Base-by-base conservation (phyloP, 2,797 vertebrate genomes). In the Apodemus agrarius region DNA sequence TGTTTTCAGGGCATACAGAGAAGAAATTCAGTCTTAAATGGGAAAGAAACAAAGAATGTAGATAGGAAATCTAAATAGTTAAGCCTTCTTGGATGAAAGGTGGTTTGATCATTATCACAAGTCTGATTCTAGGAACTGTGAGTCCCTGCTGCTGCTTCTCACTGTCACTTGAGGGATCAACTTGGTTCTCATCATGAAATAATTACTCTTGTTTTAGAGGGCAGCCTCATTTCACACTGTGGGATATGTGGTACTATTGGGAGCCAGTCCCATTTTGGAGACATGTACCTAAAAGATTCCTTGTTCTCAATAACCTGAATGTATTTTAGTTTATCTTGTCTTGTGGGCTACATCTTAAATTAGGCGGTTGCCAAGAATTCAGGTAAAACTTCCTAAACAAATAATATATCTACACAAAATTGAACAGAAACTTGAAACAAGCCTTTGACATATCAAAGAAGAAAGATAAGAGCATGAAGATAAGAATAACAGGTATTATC, bases 251-350 rank as follows among this genome's bases (percentile, higher is more conserved):
- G 14, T 49, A 34, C 43, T 37, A 17, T 6, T 34, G 13, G 34
- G 75, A 37, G 59, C 21, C 4, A 79, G 67, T 65, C 1, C 34
- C 1, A 21, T 21, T 6, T 67, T 67, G 24, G n/a, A 6, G 9
- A 40, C n/a, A 67, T 37, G 1, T 40, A 2, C n/a, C 11, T 40
- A 24, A 0, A 21, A 54, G 4, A 6, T 6, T 26, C 4, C 0
- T 1, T 63, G 31, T 46, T 89, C 31, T 17, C 49, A 29, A 34
- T 26, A 49, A 17, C 59, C 9, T 78, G 21, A 78, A n/a, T 63
- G 78, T n/a, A n/a, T 6, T 9, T 26, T 76, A 34, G 10, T 61
- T 75, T 57, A 34, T 46, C 21, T 63, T 89, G n/a, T n/a, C 8
- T 6, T n/a, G 31, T n/a, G 43, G 21, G 26, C 40, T 76, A 34